A percentile compares a stretch with the other conserved stretches of the same genome.
phyloP scores from a whole-genome alignment of 1,140 invertebrate species.

The Araneus ventricosus region DNA sequence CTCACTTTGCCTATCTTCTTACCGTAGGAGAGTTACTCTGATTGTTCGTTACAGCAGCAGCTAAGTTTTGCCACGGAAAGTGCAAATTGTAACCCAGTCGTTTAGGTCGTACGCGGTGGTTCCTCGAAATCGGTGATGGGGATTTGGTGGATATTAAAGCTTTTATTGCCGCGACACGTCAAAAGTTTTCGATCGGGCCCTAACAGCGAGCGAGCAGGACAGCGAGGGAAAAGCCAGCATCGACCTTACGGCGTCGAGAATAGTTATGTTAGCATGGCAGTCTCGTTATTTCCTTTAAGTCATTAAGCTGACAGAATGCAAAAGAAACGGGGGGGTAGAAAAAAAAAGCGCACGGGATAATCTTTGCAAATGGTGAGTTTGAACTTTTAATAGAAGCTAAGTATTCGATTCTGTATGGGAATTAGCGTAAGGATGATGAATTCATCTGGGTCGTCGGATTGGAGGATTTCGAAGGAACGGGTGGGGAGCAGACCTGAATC shows the following conservation, averaged over 20 bases:
- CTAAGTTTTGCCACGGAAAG: slow-evolving; percentile 28
- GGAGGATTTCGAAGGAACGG: neutral
- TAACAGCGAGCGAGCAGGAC: neutral
- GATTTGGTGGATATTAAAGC: slow-evolving; percentile 50
- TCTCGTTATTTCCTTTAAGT: slow-evolving; percentile 59
- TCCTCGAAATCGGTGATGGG: slow-evolving; percentile 1
- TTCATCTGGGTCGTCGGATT: neutral
- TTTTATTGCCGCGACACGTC: slow-evolving; percentile 62
- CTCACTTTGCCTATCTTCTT: neutral
- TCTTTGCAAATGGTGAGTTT: slow-evolving; percentile 58
- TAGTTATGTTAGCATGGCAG: slow-evolving; percentile 47
- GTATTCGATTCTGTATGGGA: neutral
- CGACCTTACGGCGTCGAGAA: neutral
- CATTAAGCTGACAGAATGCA: neutral
- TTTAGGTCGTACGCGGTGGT: slow-evolving; percentile 9
- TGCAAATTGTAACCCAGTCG: slow-evolving; percentile 25
- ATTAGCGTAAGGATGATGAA: neutral
- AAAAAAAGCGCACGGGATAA: slow-evolving; percentile 42
- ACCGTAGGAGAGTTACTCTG: neutral
- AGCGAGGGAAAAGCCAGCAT: too few species aligned
- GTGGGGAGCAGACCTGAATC: neutral
- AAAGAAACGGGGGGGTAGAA: neutral
- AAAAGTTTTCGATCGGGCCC: slow-evolving; percentile 42
- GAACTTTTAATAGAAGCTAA: slow-evolving; percentile 49
- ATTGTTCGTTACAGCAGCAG: slow-evolving; percentile 47